These are phyloP conservation scores for Callionymus lyra DNA, from an alignment of 2,113 vertebrate genomes.

Conservation along the genomic window DNA sequence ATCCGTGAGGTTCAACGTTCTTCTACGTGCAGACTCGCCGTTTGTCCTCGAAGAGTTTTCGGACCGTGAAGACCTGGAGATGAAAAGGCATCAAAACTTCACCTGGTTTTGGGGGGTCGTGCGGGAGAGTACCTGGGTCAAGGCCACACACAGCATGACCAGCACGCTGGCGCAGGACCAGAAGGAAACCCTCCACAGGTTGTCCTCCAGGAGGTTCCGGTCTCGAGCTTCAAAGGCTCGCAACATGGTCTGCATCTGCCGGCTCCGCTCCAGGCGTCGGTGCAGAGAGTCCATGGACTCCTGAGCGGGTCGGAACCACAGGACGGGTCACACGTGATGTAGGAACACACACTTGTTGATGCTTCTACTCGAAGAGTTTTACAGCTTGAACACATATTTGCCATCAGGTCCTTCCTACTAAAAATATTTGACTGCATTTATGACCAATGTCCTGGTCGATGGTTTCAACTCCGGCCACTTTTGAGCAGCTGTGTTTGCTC, in stretches of 20 bases:
- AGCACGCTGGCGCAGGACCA: conserved; percentile 77
- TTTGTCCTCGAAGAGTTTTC: conserved; percentile 80
- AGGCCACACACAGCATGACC: conserved; percentile 73
- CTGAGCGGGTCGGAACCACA: too few relatives aligned
- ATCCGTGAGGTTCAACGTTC: too few relatives aligned
- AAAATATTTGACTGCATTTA: too few relatives aligned
- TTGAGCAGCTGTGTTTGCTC: too few relatives aligned
- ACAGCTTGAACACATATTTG: too few relatives aligned
- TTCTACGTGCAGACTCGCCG: conserved; percentile 68
- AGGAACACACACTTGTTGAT: too few relatives aligned
- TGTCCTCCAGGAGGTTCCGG: conserved; percentile 79
- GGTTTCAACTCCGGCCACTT: too few relatives aligned
- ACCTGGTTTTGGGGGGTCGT: too few relatives aligned
- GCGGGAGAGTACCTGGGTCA: conserved; percentile 61
- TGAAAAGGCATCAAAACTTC: neutral
- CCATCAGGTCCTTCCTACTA: too few relatives aligned
- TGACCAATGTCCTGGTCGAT: too few relatives aligned
- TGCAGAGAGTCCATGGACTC: conserved; percentile 78
- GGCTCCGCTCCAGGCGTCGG: conserved; percentile 73
- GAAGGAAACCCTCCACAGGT: conserved; percentile 78
- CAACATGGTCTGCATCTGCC: conserved; percentile 76
- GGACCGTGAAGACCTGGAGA: conserved; percentile 73
- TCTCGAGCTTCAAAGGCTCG: conserved; percentile 81
- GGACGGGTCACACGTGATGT: too few relatives aligned
- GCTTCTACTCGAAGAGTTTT: too few relatives aligned